Conservation (phyloP, 2,888 invertebrate genomes). For the Gortyna flavago region DNA sequence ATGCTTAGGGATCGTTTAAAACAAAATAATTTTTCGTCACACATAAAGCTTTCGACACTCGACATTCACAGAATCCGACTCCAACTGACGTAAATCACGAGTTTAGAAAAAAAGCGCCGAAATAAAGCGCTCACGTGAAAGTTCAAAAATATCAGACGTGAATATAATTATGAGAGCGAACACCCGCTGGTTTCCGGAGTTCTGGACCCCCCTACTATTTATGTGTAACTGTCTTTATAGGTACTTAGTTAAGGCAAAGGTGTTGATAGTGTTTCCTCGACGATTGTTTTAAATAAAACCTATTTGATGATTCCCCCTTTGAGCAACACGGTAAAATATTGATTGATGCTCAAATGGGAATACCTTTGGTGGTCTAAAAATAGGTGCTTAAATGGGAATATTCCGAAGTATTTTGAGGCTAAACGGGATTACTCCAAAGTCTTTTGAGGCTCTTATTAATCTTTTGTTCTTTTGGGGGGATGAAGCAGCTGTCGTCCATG, state of each 20-base stretch:
- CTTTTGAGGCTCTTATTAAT: not conserved
- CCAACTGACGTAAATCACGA: constrained; percentile 88
- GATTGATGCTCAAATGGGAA: no score
- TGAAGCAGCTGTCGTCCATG: not conserved
- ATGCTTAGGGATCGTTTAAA: constrained; percentile 82
- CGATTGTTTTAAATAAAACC: constrained; percentile 13
- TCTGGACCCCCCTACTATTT: constrained; percentile 78
- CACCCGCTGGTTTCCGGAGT: constrained; percentile 88
- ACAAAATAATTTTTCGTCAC: constrained; percentile 84
- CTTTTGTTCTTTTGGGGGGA: not conserved
- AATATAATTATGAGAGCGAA: constrained; percentile 88
- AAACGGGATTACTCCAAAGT: no score
- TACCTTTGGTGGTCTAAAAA: no score
- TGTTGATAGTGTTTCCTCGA: constrained; percentile 30
- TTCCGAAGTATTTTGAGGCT: no score
- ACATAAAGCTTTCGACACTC: constrained; percentile 88
- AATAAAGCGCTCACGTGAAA: constrained; percentile 89
- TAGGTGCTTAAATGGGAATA: no score
- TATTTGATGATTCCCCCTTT: not conserved
- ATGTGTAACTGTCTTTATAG: constrained; percentile 58
- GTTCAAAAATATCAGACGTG: constrained; percentile 89
- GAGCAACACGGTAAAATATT: no score
- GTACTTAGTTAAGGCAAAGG: constrained; percentile 10
- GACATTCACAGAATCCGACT: constrained; percentile 83
- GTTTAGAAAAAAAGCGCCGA: constrained; percentile 85